Evolutionary conservation across 2,113 vertebrate genomes (phyloP), one percentile per base, ranked within the genome.

Genomic region (Candoia aspera): DNA sequence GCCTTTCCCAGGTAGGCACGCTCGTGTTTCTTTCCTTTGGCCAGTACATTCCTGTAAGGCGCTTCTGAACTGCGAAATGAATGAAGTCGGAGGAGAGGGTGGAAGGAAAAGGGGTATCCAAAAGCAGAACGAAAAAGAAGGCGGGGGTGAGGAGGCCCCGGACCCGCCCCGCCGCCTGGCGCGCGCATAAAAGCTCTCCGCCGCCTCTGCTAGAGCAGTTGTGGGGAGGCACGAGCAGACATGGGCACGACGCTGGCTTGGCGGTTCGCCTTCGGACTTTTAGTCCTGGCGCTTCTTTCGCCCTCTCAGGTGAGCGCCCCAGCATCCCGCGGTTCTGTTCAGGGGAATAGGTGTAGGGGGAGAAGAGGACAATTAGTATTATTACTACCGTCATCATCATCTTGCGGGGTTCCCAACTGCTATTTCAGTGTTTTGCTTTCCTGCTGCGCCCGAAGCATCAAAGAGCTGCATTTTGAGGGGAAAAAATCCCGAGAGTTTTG

Each of bases 291-390:
- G 0, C 95, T 97, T 9, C 93, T 98, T 89, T 90, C 97, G 19
- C 97, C 97, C 93, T 91, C 96, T 86, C 97, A 98, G 98, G 97
- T 98, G 96, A 98, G 97, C 4, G 10, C 46, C 2, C 37, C 3
- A 23, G 54, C 3, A 33, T 8, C 0, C 73, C 12, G 13, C 13
- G 10, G 90, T 79, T 73, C 68, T 1, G 33, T 42, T 33, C 73
- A 8, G 2, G 6, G 8, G 33, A 21, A 37, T 79, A 21, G 73
- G 33, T 37, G 73, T 37, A 9, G 33, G n/a, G 13, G 5, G n/a
- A 79, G n/a, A 15, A 37, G 68, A 1, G 15, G 68, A 19, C n/a
- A 6, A 33, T 19, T 8, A 37, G 8, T 73, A n/a, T 73, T 17
- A 19, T 2, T 1, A 37, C 6, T n/a, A 5, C 33, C 6, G 64